Percentiles rank a stretch among this genome's conserved stretches.
These are phyloP conservation scores for Popillia japonica DNA, from an alignment of 1,140 invertebrate genomes.

Conservation along the genomic window DNA sequence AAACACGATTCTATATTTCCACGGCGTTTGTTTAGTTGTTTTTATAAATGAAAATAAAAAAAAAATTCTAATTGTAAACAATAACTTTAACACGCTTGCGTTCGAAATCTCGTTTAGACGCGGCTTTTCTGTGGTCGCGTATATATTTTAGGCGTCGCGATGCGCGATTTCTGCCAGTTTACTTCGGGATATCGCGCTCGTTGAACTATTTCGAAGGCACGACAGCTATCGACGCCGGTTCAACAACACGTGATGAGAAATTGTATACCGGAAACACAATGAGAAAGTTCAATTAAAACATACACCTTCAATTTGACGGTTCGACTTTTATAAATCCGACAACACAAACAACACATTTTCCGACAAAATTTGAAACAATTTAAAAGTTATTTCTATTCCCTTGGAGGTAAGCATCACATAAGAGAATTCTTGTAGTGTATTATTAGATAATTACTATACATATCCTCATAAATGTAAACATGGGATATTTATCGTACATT, in stretches of 20 bases:
- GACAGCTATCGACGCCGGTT: background rate
- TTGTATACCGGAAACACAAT: background rate
- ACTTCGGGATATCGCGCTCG: slow-evolving; percentile 10
- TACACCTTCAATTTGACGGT: background rate
- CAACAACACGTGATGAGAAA: slow-evolving; percentile 2
- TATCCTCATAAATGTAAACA: background rate
- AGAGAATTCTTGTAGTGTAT: slow-evolving; percentile 13
- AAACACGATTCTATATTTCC: too few species aligned
- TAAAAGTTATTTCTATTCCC: background rate
- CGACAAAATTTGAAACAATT: too few species aligned
- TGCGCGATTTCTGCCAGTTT: slow-evolving; percentile 23
- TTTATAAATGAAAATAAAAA: background rate
- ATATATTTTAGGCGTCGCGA: slow-evolving; percentile 24
- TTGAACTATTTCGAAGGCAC: slow-evolving; percentile 8
- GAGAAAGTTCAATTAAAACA: slow-evolving; percentile 23
- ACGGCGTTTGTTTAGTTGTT: too few species aligned
- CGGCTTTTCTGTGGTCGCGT: background rate
- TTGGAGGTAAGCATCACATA: background rate
- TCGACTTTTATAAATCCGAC: too few species aligned
- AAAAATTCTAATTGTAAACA: background rate
- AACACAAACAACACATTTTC: too few species aligned
- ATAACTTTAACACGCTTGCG: slow-evolving; percentile 4
- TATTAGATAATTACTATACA: slow-evolving; percentile 17
- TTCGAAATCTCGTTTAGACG: background rate
- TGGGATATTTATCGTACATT: background rate